Evolutionary conservation across 2,888 invertebrate genomes (phyloP).

Genomic region (Eledona agricola): DNA sequence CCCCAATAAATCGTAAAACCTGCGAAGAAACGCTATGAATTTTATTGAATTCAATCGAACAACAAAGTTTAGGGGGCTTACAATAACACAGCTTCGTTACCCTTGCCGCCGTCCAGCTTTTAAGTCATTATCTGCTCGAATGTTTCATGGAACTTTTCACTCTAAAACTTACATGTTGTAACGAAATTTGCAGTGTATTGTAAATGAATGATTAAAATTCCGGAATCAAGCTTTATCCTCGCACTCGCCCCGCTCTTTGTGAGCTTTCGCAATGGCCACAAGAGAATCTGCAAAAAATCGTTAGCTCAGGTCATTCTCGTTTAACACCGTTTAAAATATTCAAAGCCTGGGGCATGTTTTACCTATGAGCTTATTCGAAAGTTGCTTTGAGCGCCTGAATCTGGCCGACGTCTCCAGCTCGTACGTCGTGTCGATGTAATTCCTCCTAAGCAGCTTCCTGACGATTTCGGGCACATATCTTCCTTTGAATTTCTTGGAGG

Average conservation of each 20-base stretch:
- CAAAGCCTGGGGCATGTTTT: constrained; percentile 28
- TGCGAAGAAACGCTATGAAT: too few species aligned
- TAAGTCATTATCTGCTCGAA: too few species aligned
- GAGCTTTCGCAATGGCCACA: constrained; percentile 30
- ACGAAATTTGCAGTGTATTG: too few species aligned
- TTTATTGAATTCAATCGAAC: too few species aligned
- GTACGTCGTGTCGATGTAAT: constrained; percentile 40
- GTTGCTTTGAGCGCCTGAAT: constrained; percentile 43
- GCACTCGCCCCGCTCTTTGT: constrained; percentile 8
- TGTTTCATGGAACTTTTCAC: too few species aligned
- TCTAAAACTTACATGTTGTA: too few species aligned
- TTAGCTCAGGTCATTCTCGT: constrained; percentile 11
- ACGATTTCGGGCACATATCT: constrained; percentile 41
- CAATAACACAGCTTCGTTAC: too few species aligned
- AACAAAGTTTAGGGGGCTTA: too few species aligned
- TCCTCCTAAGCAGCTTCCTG: constrained; percentile 35
- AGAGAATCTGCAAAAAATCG: constrained; percentile 28
- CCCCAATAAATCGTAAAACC: too few species aligned
- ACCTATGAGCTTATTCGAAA: constrained; percentile 51
- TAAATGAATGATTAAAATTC: constrained; percentile 2
- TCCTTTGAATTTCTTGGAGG: constrained; percentile 44
- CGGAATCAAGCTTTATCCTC: constrained; percentile 1
- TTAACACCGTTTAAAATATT: constrained; percentile 23
- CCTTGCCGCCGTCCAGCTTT: too few species aligned
- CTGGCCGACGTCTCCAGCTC: constrained; percentile 41